Evolutionary conservation across 1,140 invertebrate genomes (phyloP).

Genomic region (Drosophila seguyi): DNA sequence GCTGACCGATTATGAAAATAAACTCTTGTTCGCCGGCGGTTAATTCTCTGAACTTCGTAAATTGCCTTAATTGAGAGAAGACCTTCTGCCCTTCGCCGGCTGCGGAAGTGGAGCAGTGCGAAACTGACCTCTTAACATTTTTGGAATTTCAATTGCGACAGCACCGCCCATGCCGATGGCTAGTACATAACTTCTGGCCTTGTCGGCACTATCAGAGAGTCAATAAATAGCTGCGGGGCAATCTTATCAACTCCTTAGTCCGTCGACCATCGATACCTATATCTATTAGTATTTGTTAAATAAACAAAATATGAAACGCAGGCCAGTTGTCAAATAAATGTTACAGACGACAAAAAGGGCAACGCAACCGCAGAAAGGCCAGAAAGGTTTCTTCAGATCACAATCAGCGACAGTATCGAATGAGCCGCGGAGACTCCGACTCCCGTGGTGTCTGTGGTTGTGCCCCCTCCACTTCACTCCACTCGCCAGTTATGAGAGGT

Average conservation of each 20-base stretch:
- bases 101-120: slow-evolving; percentile 67
- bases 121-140: slow-evolving; percentile 66
- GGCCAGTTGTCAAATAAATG: slow-evolving; percentile 58
- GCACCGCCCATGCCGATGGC: neutral
- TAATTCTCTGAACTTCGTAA: slow-evolving; percentile 56
- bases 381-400: slow-evolving; percentile 73
- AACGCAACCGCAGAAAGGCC: slow-evolving; percentile 47
- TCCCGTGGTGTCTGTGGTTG: slow-evolving; percentile 73
- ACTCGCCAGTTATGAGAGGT: slow-evolving; percentile 47
- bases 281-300: slow-evolving; percentile 66
- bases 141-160: slow-evolving; percentile 37
- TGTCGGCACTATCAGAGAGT: slow-evolving; percentile 68
- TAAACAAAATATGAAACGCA: slow-evolving; percentile 47
- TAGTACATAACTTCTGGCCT: slow-evolving; percentile 43
- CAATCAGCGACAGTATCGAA: slow-evolving; percentile 78
- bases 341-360: slow-evolving; percentile 32
- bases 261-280: slow-evolving; percentile 57
- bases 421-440: slow-evolving; percentile 59
- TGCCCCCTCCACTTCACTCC: slow-evolving; percentile 6
- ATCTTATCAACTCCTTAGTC: slow-evolving; percentile 55
- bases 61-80: slow-evolving; percentile 72
- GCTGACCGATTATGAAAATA: slow-evolving; percentile 45
- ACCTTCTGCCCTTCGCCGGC: slow-evolving; percentile 45
- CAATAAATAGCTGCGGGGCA: slow-evolving; percentile 41
- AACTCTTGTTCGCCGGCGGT: slow-evolving; percentile 30